Conservation (phyloP, 2,888 invertebrate genomes). For the Tuta absoluta region DNA sequence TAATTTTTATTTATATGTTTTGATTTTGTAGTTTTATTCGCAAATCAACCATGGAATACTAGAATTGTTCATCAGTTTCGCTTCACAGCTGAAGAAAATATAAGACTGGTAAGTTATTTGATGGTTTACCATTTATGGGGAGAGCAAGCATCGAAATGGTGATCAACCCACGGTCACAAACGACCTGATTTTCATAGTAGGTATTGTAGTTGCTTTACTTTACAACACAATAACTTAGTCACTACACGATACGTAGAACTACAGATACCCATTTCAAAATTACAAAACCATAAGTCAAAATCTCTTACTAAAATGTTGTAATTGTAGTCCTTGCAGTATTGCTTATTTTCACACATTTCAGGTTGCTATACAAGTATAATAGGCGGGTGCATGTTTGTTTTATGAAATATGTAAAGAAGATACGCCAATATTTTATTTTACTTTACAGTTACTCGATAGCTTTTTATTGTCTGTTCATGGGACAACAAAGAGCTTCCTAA, state of each 20-base stretch:
- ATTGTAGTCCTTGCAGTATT: too few species aligned
- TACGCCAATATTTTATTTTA: too few species aligned
- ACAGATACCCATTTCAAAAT: too few species aligned
- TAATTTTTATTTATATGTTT: slow-evolving; percentile 32
- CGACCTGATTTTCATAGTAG: slow-evolving; percentile 42
- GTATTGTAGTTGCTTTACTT: background rate
- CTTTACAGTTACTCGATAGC: too few species aligned
- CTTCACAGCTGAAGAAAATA: slow-evolving; percentile 17
- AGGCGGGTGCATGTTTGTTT: too few species aligned
- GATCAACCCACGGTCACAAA: slow-evolving; percentile 38
- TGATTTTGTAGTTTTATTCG: slow-evolving; percentile 23
- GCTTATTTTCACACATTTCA: too few species aligned
- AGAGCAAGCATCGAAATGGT: slow-evolving; percentile 27
- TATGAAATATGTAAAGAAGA: too few species aligned
- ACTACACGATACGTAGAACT: background rate
- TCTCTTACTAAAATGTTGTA: too few species aligned
- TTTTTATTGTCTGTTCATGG: too few species aligned
- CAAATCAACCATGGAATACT: slow-evolving; percentile 17
- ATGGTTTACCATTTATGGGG: slow-evolving; percentile 29
- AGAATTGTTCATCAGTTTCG: slow-evolving; percentile 2
- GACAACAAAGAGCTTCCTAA: too few species aligned
- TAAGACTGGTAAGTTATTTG: slow-evolving; percentile 41
- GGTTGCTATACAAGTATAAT: too few species aligned
- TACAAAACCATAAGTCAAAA: too few species aligned
- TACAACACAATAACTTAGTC: background rate